Evolutionary conservation across 2,113 vertebrate species (phyloP).

Genomic region (Myiagra hebetior): DNA sequence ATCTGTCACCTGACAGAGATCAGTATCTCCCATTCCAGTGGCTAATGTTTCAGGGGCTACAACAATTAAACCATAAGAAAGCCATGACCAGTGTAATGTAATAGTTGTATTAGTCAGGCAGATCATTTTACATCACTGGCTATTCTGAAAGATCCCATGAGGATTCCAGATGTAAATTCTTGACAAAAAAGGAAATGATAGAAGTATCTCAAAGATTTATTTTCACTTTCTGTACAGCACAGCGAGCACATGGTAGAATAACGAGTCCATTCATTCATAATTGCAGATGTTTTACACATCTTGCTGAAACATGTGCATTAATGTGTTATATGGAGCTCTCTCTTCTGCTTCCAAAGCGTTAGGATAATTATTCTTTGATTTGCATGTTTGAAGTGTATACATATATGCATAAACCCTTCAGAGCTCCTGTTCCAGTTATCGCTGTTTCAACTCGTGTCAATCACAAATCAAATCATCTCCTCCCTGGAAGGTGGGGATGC

Average conservation of each 20-base stretch:
- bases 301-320: slow-evolving; percentile 35
- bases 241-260: slow-evolving; percentile 40
- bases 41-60: not conserved
- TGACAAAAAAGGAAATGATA: slow-evolving; percentile 29
- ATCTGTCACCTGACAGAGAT: not conserved
- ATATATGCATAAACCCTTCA: not conserved
- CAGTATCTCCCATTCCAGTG: not conserved
- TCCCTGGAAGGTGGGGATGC: not conserved
- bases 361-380: slow-evolving; percentile 20
- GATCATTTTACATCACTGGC: slow-evolving; percentile 2
- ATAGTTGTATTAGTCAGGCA: slow-evolving; percentile 32
- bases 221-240: slow-evolving; percentile 43
- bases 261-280: slow-evolving; percentile 31
- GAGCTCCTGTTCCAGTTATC: not conserved
- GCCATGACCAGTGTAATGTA: slow-evolving; percentile 4
- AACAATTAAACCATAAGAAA: slow-evolving; percentile 38
- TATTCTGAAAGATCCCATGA: slow-evolving; percentile 37
- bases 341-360: not conserved
- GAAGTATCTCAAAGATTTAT: slow-evolving; percentile 58
- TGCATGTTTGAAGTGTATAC: not conserved
- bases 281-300: slow-evolving; percentile 63
- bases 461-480: not conserved
- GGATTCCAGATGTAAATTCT: slow-evolving; percentile 58
- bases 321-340: not conserved
- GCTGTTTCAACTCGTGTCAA: not conserved